Base-by-base conservation (phyloP, 2,888 invertebrate species). In the Hartigia nigra region DNA sequence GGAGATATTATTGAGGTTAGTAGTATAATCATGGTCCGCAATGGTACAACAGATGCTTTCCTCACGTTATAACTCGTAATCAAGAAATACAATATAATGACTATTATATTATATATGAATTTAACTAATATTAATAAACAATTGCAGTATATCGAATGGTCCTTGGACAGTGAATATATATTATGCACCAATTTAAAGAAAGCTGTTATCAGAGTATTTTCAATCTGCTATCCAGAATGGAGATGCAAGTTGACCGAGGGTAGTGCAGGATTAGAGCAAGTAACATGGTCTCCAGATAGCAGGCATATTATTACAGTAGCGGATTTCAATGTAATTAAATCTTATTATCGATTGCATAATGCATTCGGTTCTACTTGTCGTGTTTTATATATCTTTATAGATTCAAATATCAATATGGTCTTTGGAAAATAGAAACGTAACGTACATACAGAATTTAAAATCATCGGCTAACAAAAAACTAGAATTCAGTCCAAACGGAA, bases 181-280 rank as follows among this genome's bases (percentile, higher is more conserved):
- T 81, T 91, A 69, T 91, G 91, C 76, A 90, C 87, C 1, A 90
- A 87, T 77, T 84, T 87, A 72, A 90, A 88, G 77, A 87, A 87
- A 81, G 89, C 86, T 55, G 75, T 88, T 69, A 80, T 92, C 76
- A 89, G 93, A 91, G 90, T 93, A 55, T 93, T 92, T 90, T 93
- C 93, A 0, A 78, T 93, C 31, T 90, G 91, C 81, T 90, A 92
- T 82, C 92, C 92, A 1, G 92, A 92, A 70, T 94, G 94, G 94
- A 92, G 91, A 84, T 94, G 93, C 86, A 93, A 93, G 87, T 91
- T 94, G 78, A 92, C 91, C 69, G 93, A 93, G 86, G 93, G 93
- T 11, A 93, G 93, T 74, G 91, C 92, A 35, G 94, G 94, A 34
- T 87, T 94, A 74, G 89, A 92, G 81, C 89, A 86, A 77, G 92